Percentiles rank a stretch among this genome's conserved stretches.
These are phyloP conservation scores for Drosophila guanche DNA, from an alignment of 1,140 invertebrate species.

Conservation along the genomic window DNA sequence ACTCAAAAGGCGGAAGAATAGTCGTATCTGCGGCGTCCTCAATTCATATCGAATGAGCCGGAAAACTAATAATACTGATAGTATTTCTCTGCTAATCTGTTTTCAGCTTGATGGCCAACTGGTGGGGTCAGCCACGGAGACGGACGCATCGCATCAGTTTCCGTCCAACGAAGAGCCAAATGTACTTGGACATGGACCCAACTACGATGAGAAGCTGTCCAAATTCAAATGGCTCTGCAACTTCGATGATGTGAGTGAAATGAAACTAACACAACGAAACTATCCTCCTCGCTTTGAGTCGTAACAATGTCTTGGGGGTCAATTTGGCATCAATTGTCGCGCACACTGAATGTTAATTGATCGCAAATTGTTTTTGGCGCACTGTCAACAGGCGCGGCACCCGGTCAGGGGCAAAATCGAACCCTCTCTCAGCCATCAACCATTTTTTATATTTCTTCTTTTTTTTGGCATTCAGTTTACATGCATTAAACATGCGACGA, in stretches of 20 bases:
- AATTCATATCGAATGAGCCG: constrained; percentile 44
- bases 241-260: constrained; percentile 79
- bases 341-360: constrained; percentile 45
- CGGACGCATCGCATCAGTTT: constrained; percentile 74
- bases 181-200: constrained; percentile 74
- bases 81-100: constrained; percentile 5
- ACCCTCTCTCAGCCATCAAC: background rate
- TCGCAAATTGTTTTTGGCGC: constrained; percentile 48
- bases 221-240: constrained; percentile 74
- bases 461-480: constrained; percentile 17
- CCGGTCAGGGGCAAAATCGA: constrained; percentile 23
- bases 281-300: background rate
- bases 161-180: constrained; percentile 81
- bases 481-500: background rate
- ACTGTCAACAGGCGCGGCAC: constrained; percentile 29
- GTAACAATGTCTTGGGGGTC: constrained; percentile 18
- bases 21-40: constrained; percentile 22
- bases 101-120: constrained; percentile 66
- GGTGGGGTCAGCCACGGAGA: constrained; percentile 37
- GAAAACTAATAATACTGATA: constrained; percentile 32
- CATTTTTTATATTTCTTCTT: background rate
- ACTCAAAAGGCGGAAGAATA: constrained; percentile 45
- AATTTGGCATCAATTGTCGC: constrained; percentile 43
- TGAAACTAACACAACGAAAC: constrained; percentile 16
- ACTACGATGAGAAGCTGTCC: constrained; percentile 63